A percentile compares a stretch with the other conserved stretches of the same genome.
These are phyloP conservation scores for Porites australiensis DNA, from an alignment of 64 coral and sea anemone species.

Conservation along the genomic window DNA sequence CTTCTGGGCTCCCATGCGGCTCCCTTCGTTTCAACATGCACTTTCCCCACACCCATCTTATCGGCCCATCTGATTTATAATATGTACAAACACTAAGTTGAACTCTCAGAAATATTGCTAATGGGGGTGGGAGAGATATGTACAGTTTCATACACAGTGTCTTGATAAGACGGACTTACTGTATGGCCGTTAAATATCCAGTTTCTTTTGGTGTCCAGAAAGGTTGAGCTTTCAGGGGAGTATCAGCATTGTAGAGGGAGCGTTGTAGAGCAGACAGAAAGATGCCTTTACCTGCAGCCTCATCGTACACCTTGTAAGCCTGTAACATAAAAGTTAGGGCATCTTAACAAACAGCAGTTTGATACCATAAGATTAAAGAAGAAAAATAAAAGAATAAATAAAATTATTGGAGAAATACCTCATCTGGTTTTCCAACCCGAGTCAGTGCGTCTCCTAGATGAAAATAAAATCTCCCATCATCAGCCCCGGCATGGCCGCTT, in stretches of 20 bases:
- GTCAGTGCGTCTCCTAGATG: conserved; percentile 93
- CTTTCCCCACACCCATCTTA: too few relatives aligned
- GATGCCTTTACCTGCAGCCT: conserved; percentile 85
- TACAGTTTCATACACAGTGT: too few relatives aligned
- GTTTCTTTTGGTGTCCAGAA: conserved; percentile 92
- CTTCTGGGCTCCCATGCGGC: too few relatives aligned
- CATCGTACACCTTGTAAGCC: conserved; percentile 90
- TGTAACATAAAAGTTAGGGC: conserved; percentile 1
- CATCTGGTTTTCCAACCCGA: conserved; percentile 79
- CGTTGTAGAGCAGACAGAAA: conserved; percentile 92
- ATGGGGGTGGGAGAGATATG: too few relatives aligned
- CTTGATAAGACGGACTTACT: conserved; percentile 10
- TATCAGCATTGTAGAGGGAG: conserved; percentile 96
- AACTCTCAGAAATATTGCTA: too few relatives aligned
- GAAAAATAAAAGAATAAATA: neutral
- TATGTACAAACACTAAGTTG: too few relatives aligned
- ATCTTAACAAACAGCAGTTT: neutral
- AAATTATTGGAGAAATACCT: conserved; percentile 40
- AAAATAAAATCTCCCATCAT: conserved; percentile 94
- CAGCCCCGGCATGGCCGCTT: conserved; percentile 68
- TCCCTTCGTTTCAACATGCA: too few relatives aligned
- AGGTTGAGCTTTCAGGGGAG: conserved; percentile 80
- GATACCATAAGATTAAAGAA: neutral
- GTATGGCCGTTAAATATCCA: conserved; percentile 80
- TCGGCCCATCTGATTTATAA: too few relatives aligned